These are phyloP conservation scores for Battus philenor DNA, from an alignment of 1,140 invertebrate genomes.

Conservation along the genomic window DNA sequence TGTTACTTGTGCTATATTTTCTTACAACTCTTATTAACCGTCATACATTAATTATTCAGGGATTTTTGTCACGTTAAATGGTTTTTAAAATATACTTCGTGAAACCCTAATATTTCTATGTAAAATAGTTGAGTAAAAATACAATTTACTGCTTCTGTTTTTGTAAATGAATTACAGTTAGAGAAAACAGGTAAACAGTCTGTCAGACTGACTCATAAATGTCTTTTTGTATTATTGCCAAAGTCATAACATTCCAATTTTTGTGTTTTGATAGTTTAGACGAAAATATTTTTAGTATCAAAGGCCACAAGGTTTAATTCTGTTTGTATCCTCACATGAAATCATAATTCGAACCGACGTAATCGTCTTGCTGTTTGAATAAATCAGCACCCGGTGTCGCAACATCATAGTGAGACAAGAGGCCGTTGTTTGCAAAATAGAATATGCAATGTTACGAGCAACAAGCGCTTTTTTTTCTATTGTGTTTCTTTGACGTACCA, in stretches of 20 bases:
- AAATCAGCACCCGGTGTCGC: constrained; percentile 48
- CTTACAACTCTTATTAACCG: background rate
- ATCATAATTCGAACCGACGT: constrained; percentile 39
- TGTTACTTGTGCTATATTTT: background rate
- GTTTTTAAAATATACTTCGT: background rate
- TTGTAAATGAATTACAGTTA: constrained; percentile 9
- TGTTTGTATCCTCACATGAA: constrained; percentile 25
- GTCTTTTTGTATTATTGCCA: constrained; percentile 49
- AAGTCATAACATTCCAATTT: constrained; percentile 22
- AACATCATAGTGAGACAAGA: constrained; percentile 27
- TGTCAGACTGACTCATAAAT: constrained; percentile 45
- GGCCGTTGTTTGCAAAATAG: constrained; percentile 41
- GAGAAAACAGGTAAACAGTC: constrained; percentile 20
- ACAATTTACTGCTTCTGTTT: background rate
- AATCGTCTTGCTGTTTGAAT: constrained; percentile 53
- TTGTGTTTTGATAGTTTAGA: background rate
- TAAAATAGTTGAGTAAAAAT: background rate
- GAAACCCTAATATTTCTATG: background rate
- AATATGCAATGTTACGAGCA: constrained; percentile 42
- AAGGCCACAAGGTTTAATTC: constrained; percentile 33
- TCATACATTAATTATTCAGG: background rate
- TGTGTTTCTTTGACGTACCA: constrained; percentile 15
- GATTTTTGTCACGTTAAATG: background rate
- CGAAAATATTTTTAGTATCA: constrained; percentile 21
- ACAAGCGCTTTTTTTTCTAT: constrained; percentile 28